Base-by-base conservation (phyloP, 2,113 vertebrate genomes). In the Petroica traversi region DNA sequence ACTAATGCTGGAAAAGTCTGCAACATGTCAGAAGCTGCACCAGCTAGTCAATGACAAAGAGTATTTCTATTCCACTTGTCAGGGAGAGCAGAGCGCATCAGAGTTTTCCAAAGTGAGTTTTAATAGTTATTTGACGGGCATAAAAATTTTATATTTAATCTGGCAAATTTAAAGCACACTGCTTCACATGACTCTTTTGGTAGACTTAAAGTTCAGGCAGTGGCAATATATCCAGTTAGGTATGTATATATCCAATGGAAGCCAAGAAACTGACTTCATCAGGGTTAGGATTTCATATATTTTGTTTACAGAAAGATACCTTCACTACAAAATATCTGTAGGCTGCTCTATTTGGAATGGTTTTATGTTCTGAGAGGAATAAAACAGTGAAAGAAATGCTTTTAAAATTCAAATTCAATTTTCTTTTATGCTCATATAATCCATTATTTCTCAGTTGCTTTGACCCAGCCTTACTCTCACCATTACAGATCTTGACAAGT, bases 1-100 rank as follows among this genome's bases (percentile, higher is more conserved):
- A 69, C 49, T 87, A 72, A 59, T 74, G 72, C 77, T 95, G 82
- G 80, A 92, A 93, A 95, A 79, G n/a, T 58, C 61, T 72, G 86
- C 79, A 95, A 49, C 57, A 81, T 61, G 54, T 91, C 81, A 88
- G 49, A 80, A 91, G 48, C 49, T 57, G 38, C 34, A 93, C 19
- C 51, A 71, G 23, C 72, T 48, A 64, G 80, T 46, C 7, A 4
- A 92, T 57, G 71, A 79, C 41, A 91, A 92, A 90, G 62, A 88
- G 28, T 62, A 83, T 72, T 86, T 74, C 52, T 74, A 36, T 31
- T 90, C 31, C 33, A 76, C 55, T 88, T 67, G 19, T 24, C 29
- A 20, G 86, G 23, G 28, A 92, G 5, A 85, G n/a, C 40, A 94
- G 64, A 79, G 34, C 79, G 33, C 51, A 85, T 62, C 40, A n/a